Conservation (phyloP, 2,797 vertebrate genomes). For the Borostomias antarcticus region DNA sequence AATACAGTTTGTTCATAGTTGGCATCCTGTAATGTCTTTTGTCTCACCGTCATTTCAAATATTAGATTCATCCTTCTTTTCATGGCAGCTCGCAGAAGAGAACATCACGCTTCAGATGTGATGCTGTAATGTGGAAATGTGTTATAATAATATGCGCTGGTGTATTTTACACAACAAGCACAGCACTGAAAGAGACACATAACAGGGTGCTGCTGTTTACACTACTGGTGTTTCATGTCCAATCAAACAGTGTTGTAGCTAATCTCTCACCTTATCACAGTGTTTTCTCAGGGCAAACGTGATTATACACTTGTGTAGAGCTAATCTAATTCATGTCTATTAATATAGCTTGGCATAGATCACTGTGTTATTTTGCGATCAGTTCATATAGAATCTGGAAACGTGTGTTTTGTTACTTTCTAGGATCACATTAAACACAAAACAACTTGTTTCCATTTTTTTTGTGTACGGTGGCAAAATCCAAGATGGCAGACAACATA, state of each 20-base stretch:
- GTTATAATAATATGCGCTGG: neutral
- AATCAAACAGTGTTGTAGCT: neutral
- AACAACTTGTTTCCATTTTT: no score
- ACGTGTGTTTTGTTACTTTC: no score
- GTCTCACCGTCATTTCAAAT: neutral
- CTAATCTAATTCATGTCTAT: no score
- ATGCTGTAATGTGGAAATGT: neutral
- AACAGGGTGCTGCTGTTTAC: neutral
- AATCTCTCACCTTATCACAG: neutral
- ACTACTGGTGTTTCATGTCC: neutral
- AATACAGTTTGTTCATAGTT: constrained; percentile 29
- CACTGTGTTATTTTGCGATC: no score
- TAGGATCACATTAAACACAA: no score
- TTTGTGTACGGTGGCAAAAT: no score
- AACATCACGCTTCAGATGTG: neutral
- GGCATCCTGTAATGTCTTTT: constrained; percentile 17
- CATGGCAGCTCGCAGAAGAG: no score
- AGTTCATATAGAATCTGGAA: no score
- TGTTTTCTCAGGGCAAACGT: neutral
- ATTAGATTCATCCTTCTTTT: neutral
- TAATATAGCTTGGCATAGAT: no score
- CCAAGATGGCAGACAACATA: no score
- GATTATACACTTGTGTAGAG: neutral
- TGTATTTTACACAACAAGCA: neutral
- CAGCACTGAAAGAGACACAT: no score